phyloP scores from a whole-genome alignment of 2,797 vertebrate genomes.

The Choloepus didactylus region DNA sequence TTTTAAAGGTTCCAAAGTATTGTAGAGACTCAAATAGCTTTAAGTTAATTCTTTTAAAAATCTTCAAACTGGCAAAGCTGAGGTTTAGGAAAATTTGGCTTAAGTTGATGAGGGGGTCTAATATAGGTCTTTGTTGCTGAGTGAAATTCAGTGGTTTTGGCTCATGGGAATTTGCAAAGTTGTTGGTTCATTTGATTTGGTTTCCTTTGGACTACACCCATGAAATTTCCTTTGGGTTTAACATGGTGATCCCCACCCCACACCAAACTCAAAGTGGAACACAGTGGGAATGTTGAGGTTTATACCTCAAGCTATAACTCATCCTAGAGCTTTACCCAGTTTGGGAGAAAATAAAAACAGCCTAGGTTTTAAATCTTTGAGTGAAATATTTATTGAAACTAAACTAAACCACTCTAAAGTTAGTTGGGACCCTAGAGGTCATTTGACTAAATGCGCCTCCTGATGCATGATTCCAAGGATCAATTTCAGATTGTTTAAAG shows the following conservation, averaged over 20 bases:
- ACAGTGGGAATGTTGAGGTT: conserved; percentile 69
- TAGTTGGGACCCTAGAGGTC: conserved; percentile 18
- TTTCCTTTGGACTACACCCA: conserved; percentile 72
- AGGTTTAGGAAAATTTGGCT: conserved; percentile 70
- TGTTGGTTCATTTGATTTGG: conserved; percentile 78
- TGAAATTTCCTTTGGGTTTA: conserved; percentile 74
- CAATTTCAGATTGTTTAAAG: conserved; percentile 65
- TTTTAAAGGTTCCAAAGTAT: conserved; percentile 48
- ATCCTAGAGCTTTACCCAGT: conserved; percentile 56
- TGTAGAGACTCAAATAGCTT: conserved; percentile 52
- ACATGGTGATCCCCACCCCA: conserved; percentile 72
- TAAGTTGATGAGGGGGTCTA: conserved; percentile 61
- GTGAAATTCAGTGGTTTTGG: conserved; percentile 79
- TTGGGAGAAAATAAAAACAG: not conserved
- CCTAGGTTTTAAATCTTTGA: conserved; percentile 63
- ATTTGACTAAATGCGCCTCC: conserved; percentile 42
- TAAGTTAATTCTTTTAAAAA: conserved; percentile 66
- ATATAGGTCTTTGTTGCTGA: conserved; percentile 69
- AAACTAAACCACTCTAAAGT: conserved; percentile 65
- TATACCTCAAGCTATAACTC: conserved; percentile 74
- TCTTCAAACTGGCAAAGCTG: conserved; percentile 68
- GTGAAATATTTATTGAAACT: conserved; percentile 73
- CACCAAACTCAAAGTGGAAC: conserved; percentile 76
- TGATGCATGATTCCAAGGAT: not conserved
- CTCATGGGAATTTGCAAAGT: conserved; percentile 73